phyloP scores from a whole-genome alignment of 2,888 invertebrate genomes.

The Rosalia funebris region DNA sequence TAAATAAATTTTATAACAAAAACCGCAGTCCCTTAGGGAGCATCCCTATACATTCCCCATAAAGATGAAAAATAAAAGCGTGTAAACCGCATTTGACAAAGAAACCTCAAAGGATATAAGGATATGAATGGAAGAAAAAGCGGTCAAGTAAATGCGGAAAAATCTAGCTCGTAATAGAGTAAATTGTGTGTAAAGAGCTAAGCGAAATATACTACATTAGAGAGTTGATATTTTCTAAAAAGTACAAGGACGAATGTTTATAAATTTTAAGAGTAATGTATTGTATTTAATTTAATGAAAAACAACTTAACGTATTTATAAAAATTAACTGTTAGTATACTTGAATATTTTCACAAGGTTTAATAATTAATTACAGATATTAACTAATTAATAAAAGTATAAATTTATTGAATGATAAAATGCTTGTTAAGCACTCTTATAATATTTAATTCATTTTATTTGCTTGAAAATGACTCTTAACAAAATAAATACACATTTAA shows the following conservation, averaged over 20 bases:
- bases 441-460: too few relatives aligned
- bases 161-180: slow-evolving; percentile 23
- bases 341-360: too few relatives aligned
- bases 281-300: background rate
- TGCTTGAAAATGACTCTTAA: too few relatives aligned
- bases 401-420: too few relatives aligned
- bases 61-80: slow-evolving; percentile 23
- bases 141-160: slow-evolving; percentile 25
- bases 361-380: too few relatives aligned
- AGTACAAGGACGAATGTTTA: background rate
- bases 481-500: too few relatives aligned
- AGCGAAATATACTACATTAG: slow-evolving; percentile 14
- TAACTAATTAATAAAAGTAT: too few relatives aligned
- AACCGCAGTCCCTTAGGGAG: slow-evolving; percentile 7
- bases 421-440: too few relatives aligned
- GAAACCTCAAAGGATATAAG: slow-evolving; percentile 21
- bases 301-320: background rate
- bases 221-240: background rate
- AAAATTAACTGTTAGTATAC: too few relatives aligned
- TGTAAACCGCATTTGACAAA: slow-evolving; percentile 24
- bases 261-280: background rate
- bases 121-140: slow-evolving; percentile 21
- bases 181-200: slow-evolving; percentile 20
- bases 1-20: slow-evolving; percentile 19
- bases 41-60: slow-evolving; percentile 1